These are phyloP conservation scores for Pheosia gnoma DNA, from an alignment of 2,888 invertebrate genomes.

Conservation along the genomic window DNA sequence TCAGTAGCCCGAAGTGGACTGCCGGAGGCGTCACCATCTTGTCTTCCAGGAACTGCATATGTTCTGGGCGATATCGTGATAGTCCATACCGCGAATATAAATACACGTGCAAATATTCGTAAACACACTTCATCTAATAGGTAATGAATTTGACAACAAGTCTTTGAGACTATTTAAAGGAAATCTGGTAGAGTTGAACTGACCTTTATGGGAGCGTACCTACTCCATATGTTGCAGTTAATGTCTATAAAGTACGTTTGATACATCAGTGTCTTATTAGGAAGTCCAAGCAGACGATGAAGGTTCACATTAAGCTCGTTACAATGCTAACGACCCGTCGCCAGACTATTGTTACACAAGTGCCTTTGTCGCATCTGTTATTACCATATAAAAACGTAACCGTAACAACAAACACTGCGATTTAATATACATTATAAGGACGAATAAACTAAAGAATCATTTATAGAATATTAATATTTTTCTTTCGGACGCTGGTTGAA, in stretches of 20 bases:
- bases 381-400: conserved; percentile 13
- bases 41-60: conserved; percentile 58
- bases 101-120: conserved; percentile 54
- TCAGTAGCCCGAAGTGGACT: conserved; percentile 21
- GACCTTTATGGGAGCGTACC: too few species aligned
- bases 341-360: conserved; percentile 37
- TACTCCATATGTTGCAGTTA: too few species aligned
- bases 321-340: conserved; percentile 49
- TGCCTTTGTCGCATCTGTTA: conserved; percentile 19
- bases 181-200: background rate
- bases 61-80: conserved; percentile 48
- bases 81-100: conserved; percentile 47
- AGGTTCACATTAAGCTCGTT: conserved; percentile 44
- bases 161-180: conserved; percentile 6
- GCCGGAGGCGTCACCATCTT: conserved; percentile 43
- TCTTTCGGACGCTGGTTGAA: too few species aligned
- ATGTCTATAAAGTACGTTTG: background rate
- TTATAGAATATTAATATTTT: background rate
- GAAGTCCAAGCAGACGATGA: conserved; percentile 37
- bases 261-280: conserved; percentile 2
- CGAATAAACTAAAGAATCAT: background rate
- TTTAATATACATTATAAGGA: conserved; percentile 29
- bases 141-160: conserved; percentile 14
- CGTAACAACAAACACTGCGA: conserved; percentile 12
- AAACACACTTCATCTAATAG: conserved; percentile 38